These are phyloP conservation scores for Bactericera cockerelli DNA, from an alignment of 1,140 invertebrate genomes.

Conservation along the genomic window DNA sequence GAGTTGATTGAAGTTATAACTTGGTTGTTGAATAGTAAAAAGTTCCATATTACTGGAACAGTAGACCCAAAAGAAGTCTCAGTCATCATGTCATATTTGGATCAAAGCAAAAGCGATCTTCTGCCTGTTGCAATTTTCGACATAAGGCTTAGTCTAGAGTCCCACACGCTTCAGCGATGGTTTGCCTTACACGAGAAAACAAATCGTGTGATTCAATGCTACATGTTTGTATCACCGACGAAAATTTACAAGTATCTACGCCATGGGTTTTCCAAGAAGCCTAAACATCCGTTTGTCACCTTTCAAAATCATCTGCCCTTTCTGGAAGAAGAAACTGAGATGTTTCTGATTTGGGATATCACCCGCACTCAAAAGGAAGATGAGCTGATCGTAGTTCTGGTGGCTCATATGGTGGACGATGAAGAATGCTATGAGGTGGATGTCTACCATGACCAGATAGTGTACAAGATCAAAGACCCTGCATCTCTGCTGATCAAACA, in stretches of 20 bases:
- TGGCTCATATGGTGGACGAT: background rate
- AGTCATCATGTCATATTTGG: background rate
- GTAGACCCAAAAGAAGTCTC: background rate
- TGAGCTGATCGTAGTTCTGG: background rate
- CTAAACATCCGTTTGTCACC: background rate
- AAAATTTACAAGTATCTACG: background rate
- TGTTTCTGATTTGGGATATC: conserved; percentile 1
- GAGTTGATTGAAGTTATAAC: background rate
- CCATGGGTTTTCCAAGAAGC: background rate
- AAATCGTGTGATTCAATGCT: background rate
- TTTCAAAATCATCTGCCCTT: background rate
- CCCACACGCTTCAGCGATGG: background rate
- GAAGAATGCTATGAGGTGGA: background rate
- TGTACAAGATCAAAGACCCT: background rate
- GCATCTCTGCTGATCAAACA: background rate
- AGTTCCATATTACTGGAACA: background rate
- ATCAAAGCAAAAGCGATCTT: background rate
- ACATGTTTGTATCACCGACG: background rate
- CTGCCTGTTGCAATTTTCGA: background rate
- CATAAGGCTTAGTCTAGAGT: background rate
- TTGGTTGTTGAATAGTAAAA: background rate
- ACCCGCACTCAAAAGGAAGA: background rate
- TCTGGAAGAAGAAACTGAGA: background rate
- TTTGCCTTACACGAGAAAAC: background rate
- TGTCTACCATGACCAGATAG: background rate